Percentiles rank a stretch among this genome's conserved stretches.
phyloP scores from a whole-genome alignment of 2,888 invertebrate genomes.

The Nemotelus nigrinus region DNA sequence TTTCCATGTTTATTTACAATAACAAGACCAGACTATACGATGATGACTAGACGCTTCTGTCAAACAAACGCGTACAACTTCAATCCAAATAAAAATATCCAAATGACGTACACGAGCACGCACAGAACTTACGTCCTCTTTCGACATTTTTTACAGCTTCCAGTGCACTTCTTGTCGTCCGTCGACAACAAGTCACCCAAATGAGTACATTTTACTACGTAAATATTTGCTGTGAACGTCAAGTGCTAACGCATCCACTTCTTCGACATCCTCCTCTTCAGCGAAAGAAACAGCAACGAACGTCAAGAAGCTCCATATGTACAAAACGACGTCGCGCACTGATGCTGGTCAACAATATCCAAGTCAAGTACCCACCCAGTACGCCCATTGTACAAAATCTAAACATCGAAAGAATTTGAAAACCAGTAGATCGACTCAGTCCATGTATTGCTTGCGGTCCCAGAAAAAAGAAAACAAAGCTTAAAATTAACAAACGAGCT shows the following conservation, averaged over 20 bases:
- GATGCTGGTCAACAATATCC: neutral
- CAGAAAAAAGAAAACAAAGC: too few relatives aligned
- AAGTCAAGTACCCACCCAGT: too few relatives aligned
- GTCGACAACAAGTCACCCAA: neutral
- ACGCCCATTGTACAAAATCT: too few relatives aligned
- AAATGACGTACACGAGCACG: slow-evolving; percentile 16
- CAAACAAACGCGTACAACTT: too few relatives aligned
- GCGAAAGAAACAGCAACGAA: neutral
- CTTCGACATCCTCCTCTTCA: neutral
- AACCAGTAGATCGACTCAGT: too few relatives aligned
- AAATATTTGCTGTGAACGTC: slow-evolving; percentile 46
- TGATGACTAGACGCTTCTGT: too few relatives aligned
- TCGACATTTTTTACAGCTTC: neutral
- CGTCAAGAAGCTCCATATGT: neutral
- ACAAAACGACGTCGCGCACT: neutral
- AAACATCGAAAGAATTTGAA: too few relatives aligned
- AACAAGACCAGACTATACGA: too few relatives aligned
- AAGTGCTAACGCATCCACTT: slow-evolving; percentile 17
- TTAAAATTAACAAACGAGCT: slow-evolving; percentile 9
- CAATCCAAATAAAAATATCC: neutral
- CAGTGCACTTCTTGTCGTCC: neutral
- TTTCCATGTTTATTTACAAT: too few relatives aligned
- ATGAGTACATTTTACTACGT: slow-evolving; percentile 47
- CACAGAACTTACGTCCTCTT: slow-evolving; percentile 19
- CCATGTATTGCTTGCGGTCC: too few relatives aligned